Evolutionary conservation across 1,140 invertebrate species (phyloP), one percentile per base, ranked within the genome.

Genomic region (Bombus superbus): DNA sequence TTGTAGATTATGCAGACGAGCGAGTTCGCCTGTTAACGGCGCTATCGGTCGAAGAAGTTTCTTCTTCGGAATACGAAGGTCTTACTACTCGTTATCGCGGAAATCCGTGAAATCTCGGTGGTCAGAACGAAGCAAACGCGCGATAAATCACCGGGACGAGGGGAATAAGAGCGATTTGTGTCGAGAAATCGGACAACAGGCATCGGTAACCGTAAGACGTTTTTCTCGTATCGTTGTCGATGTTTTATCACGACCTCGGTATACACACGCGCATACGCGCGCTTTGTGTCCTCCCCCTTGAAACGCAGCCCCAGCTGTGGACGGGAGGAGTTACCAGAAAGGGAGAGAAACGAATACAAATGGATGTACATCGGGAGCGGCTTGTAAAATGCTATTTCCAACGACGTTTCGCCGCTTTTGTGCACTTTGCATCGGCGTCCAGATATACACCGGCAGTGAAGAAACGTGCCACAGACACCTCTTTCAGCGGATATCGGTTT

Each of bases 401-500:
- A 62, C 66, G 68, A 72, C 76, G 53, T 47, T 71, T 44, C 78
- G 74, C 82, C 78, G 76, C 73, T 86, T 76, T 76, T 73, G 79
- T 76, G 85, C 85, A 86, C 80, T 83, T 82, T 86, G 57, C 77
- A 84, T 87, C 74, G 84, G 80, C 25, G 44, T 72, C 71, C 66
- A 82, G 71, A 81, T 75, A 82, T 68, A 76, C 42, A 22, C 47
- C 9, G 22, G 32, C 28, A 69, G 47, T 47, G 84, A 89, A 87
- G 88, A 90, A 90, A 88, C 71, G 77, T 76, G 77, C 77, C 62
- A 75, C 82, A 85, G 88, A 92, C 89, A 87, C 90, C 66, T 92
- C 91, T 91, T 91, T 88, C 91, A 82, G 71, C 73, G 82, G 83
- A 76, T 91, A 92, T 92, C 92, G 92, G 89, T 89, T 93, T 93